These are phyloP conservation scores for Ormyrus nitidulus DNA, from an alignment of 2,888 invertebrate genomes.

Conservation along the genomic window DNA sequence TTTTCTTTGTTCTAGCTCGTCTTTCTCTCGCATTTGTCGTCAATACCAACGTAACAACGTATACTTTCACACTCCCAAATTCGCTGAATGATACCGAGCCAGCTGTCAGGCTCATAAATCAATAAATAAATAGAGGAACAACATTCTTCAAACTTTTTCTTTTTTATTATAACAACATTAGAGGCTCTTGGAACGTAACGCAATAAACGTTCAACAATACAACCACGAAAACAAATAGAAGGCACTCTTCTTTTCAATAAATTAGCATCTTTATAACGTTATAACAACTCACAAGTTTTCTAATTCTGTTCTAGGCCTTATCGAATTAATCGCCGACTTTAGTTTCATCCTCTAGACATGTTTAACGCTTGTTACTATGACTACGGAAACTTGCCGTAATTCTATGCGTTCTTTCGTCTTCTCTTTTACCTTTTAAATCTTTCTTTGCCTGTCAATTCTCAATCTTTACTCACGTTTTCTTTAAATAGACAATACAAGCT, in stretches of 20 bases:
- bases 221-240: conserved; percentile 75
- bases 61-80: conserved; percentile 59
- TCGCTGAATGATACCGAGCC: conserved; percentile 61
- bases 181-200: conserved; percentile 74
- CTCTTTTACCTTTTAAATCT: conserved; percentile 42
- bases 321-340: conserved; percentile 60
- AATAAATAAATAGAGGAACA: conserved; percentile 74
- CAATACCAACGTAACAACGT: conserved; percentile 61
- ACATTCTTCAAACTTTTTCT: conserved; percentile 69
- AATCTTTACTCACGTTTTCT: conserved; percentile 58
- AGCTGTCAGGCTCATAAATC: conserved; percentile 65
- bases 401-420: conserved; percentile 50
- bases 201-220: conserved; percentile 74
- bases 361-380: conserved; percentile 44
- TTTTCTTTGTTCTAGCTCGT: conserved; percentile 52
- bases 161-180: conserved; percentile 68
- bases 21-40: conserved; percentile 57
- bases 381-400: conserved; percentile 58
- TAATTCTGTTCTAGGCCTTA: conserved; percentile 60
- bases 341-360: conserved; percentile 44
- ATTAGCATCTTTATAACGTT: conserved; percentile 68
- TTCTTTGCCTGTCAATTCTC: conserved; percentile 57
- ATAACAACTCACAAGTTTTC: conserved; percentile 63
- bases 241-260: conserved; percentile 73
- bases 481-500: conserved; percentile 70